These are phyloP conservation scores for Candidula unifasciata DNA, from an alignment of 2,888 invertebrate species.

Conservation along the genomic window DNA sequence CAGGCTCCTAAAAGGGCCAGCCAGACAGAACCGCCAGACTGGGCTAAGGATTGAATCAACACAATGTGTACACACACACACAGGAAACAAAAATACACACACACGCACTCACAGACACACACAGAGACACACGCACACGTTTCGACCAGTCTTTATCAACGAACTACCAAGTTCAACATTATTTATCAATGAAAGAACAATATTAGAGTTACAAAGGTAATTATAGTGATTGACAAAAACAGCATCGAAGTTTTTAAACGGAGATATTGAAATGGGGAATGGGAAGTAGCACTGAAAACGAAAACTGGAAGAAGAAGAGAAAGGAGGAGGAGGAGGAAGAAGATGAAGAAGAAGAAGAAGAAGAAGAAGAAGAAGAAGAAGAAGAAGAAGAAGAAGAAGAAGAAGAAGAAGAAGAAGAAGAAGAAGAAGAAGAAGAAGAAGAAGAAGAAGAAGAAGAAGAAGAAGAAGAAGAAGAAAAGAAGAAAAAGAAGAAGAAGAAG, in stretches of 20 bases:
- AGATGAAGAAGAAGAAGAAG: neutral
- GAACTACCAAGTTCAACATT: too few species aligned
- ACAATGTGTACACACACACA: too few species aligned
- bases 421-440: conserved; percentile 40
- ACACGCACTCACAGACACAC: too few species aligned
- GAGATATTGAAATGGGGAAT: neutral
- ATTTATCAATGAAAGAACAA: too few species aligned
- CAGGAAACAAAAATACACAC: too few species aligned
- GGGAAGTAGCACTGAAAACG: neutral
- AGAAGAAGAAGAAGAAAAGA: neutral
- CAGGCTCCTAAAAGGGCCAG: too few species aligned
- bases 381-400: neutral
- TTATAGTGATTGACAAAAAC: too few species aligned
- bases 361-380: neutral
- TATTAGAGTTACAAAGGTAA: neutral
- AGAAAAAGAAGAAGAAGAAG: conserved; percentile 36
- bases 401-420: neutral
- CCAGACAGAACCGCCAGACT: too few species aligned
- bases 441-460: conserved; percentile 31
- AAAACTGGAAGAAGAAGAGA: neutral
- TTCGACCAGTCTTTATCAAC: too few species aligned
- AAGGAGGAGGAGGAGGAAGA: conserved; percentile 13
- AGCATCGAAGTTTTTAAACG: neutral
- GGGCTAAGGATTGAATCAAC: too few species aligned
- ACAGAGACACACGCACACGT: too few species aligned